A percentile compares a stretch with the other conserved stretches of the same genome.
Evolutionary conservation across 2,113 vertebrate genomes (phyloP).

Genomic region (Chaetops frenatus): DNA sequence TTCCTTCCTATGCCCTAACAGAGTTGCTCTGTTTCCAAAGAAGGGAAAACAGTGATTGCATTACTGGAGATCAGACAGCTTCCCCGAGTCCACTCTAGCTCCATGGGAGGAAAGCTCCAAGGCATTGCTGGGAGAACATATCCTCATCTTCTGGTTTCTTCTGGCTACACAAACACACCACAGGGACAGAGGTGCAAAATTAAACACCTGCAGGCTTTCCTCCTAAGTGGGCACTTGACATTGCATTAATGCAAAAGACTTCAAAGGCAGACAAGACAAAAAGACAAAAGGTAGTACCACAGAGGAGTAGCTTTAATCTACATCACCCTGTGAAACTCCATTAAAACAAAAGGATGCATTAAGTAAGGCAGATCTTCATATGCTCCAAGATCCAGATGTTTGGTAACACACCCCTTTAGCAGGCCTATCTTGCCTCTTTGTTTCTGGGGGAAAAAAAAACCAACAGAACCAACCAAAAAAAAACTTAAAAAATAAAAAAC

Average conservation of each 20-base stretch:
- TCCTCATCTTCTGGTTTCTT: background rate
- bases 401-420: fast-evolving
- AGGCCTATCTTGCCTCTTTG: background rate
- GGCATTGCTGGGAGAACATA: background rate
- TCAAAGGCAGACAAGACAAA: background rate
- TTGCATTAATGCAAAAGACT: background rate
- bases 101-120: background rate
- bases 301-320: background rate
- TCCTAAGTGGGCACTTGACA: background rate
- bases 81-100: background rate
- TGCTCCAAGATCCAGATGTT: background rate
- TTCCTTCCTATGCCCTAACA: slow-evolving; percentile 31
- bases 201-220: background rate
- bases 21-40: slow-evolving; percentile 37
- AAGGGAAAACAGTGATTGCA: slow-evolving; percentile 15
- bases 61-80: background rate
- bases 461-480: background rate
- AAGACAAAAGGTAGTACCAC: background rate
- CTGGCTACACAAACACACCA: background rate
- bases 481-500: background rate
- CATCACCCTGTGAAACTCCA: background rate
- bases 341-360: background rate
- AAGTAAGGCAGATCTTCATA: background rate
- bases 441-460: background rate
- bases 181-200: background rate